A percentile compares a stretch with the other conserved stretches of the same genome.
Conservation (phyloP, 2,888 invertebrate genomes). For the Sarcophaga variegata region DNA sequence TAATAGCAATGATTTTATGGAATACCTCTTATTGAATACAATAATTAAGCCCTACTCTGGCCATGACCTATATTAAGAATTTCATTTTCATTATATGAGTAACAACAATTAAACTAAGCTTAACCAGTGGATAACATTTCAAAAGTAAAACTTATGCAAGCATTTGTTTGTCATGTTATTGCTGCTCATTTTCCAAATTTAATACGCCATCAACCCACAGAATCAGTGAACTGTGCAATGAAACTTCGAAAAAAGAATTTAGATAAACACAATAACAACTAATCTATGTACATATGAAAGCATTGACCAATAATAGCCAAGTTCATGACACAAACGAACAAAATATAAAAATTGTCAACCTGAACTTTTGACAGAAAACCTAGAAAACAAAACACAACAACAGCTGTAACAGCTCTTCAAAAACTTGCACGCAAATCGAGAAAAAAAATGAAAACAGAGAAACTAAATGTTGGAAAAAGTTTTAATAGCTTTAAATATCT, state of each 20-base stretch:
- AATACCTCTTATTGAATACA: background rate
- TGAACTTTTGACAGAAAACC: conserved; percentile 38
- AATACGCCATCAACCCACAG: conserved; percentile 28
- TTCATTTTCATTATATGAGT: conserved; percentile 18
- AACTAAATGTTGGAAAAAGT: conserved; percentile 2
- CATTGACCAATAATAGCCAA: conserved; percentile 39
- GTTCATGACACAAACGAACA: conserved; percentile 15
- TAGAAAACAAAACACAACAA: conserved; percentile 28
- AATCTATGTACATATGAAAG: background rate
- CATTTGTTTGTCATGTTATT: background rate
- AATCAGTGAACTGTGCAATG: conserved; percentile 48
- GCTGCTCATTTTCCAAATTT: conserved; percentile 3
- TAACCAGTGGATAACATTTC: conserved; percentile 2
- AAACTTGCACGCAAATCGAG: conserved; percentile 29
- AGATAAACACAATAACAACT: background rate
- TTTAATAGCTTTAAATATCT: background rate
- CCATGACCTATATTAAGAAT: conserved; percentile 54
- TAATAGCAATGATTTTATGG: too few relatives aligned
- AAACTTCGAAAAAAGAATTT: background rate
- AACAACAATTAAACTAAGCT: conserved; percentile 44
- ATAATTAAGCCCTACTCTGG: background rate
- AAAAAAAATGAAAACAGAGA: background rate
- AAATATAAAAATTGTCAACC: background rate
- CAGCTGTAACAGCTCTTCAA: conserved; percentile 13
- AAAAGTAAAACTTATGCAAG: conserved; percentile 28